Evolutionary conservation across 2,113 vertebrate genomes (phyloP), one percentile per base, ranked within the genome.

Genomic region (Sorex fumeus): DNA sequence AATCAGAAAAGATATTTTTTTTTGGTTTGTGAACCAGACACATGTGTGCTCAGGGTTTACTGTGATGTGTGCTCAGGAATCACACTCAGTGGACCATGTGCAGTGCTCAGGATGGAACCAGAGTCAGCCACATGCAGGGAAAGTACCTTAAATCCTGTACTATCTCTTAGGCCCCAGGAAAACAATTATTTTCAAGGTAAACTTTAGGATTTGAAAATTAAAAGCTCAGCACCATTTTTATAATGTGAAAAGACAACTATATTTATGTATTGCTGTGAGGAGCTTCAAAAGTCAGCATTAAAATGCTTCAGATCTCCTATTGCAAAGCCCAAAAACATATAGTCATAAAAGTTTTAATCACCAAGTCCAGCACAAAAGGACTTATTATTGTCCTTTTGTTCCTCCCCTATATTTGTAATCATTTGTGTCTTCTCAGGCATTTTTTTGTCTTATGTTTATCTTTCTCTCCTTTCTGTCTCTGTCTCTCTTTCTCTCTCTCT

Each of bases 161-260:
- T 19, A 21, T 57, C 53, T 57, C 53, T 19, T 13, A 57, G 19
- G 53, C 16, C 18, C 53, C 15, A 21, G 53, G 47, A 50, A 50
- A 50, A 57, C 9, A 57, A 57, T 84, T 87, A 87, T 92, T 92
- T 93, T 81, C 69, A 81, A 84, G 78, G 91, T 75, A 45, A 87
- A 95, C 57, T 62, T 85, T 47, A 92, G 47, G 32, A 84, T 81
- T 94, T 92, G 70, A 92, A 96, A 91, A 94, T 45, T 75, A 78
- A 93, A 90, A 67, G 77, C 3, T 2, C 0, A 74, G 89, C 62
- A 34, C 27, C 53, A 47, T 11, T 75, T 91, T 91, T 81, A 69
- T 16, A 87, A 18, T 18, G n/a, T 32, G 47, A 96, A 84, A 96
- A 60, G 64, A 84, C 16, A 53, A 16, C 30, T 78, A 91, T 81